phyloP scores from a whole-genome alignment of 1,140 invertebrate genomes.

The Drosophila lowei region DNA sequence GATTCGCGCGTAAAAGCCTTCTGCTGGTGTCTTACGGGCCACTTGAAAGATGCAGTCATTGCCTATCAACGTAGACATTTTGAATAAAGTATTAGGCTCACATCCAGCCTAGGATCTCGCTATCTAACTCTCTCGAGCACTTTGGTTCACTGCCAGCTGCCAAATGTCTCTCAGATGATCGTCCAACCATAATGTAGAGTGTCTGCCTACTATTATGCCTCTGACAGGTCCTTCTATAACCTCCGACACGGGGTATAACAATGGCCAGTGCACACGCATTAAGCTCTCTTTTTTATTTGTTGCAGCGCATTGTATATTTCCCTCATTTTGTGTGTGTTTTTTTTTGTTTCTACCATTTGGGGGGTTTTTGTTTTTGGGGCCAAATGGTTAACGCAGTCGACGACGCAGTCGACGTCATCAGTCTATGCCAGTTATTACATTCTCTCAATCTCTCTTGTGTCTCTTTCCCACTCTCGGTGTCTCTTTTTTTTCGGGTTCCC shows the following conservation, averaged over 20 bases:
- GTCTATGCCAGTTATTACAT: conserved; percentile 79
- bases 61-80: too few relatives aligned
- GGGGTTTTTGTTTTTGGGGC: conserved; percentile 62
- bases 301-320: conserved; percentile 39
- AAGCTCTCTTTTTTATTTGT: conserved; percentile 57
- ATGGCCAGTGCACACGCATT: conserved; percentile 77
- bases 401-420: conserved; percentile 58
- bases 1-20: too few relatives aligned
- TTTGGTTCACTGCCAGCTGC: too few relatives aligned
- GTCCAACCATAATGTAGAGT: too few relatives aligned
- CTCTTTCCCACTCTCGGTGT: not conserved
- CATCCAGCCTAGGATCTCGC: too few relatives aligned
- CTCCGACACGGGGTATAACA: conserved; percentile 7
- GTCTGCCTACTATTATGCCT: too few relatives aligned
- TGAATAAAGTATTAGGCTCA: too few relatives aligned
- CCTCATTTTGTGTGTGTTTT: conserved; percentile 22
- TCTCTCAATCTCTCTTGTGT: conserved; percentile 62
- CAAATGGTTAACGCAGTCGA: conserved; percentile 40
- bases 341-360: conserved; percentile 29
- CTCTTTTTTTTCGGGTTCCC: conserved; percentile 46
- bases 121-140: too few relatives aligned
- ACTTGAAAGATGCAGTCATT: too few relatives aligned
- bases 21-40: too few relatives aligned
- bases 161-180: too few relatives aligned
- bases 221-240: too few relatives aligned